Conservation (phyloP, 2,888 invertebrate genomes). For the Dryobotodes eremita region DNA sequence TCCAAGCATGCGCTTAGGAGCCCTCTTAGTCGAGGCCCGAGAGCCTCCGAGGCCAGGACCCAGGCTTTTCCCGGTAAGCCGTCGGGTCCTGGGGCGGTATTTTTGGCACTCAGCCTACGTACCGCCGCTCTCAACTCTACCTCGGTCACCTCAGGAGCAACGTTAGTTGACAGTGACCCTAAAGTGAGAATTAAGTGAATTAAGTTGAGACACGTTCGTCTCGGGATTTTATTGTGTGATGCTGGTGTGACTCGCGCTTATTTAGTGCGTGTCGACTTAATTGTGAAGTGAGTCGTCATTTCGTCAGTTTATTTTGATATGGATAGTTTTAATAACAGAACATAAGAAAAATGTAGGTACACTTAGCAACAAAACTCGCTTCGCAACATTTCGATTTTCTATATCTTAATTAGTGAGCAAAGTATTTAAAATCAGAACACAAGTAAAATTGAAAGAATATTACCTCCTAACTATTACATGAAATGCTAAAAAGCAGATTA, state of each 20-base stretch:
- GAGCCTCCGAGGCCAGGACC: too few relatives aligned
- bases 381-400: not conserved
- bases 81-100: too few relatives aligned
- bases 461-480: not conserved
- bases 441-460: not conserved
- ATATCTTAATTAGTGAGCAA: not conserved
- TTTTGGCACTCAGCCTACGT: too few relatives aligned
- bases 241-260: constrained; percentile 76
- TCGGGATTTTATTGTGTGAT: constrained; percentile 79
- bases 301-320: constrained; percentile 36
- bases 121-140: too few relatives aligned
- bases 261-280: constrained; percentile 40
- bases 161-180: constrained; percentile 85
- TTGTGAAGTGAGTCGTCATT: constrained; percentile 44
- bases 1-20: too few relatives aligned
- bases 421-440: not conserved
- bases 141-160: too few relatives aligned
- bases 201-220: constrained; percentile 86
- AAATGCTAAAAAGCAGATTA: not conserved
- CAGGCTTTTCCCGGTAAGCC: too few relatives aligned
- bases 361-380: not conserved
- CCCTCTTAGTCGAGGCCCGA: too few relatives aligned
- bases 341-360: not conserved
- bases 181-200: constrained; percentile 85
- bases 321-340: not conserved